phyloP scores from a whole-genome alignment of 2,888 invertebrate species.

The Disparrhopalites patrizii region DNA sequence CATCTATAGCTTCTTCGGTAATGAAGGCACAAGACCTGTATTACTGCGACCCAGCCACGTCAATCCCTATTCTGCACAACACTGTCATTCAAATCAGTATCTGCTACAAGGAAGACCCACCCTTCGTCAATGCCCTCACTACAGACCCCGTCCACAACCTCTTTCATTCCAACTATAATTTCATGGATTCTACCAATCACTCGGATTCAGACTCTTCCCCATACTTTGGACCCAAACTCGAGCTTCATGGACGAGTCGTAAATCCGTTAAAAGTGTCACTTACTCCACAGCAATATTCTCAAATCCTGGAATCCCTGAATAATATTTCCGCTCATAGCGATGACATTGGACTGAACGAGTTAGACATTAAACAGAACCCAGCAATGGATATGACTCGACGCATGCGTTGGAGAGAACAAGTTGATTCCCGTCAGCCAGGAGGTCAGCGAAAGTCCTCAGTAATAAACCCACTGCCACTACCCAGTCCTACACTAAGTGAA shows the following conservation, averaged over 20 bases:
- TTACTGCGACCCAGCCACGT: constrained; percentile 63
- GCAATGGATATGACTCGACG: constrained; percentile 9
- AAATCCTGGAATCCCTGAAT: constrained; percentile 69
- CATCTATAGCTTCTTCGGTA: constrained; percentile 52
- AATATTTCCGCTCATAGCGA: constrained; percentile 43
- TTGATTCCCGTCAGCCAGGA: background rate
- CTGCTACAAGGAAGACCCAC: constrained; percentile 53
- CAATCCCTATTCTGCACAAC: constrained; percentile 84
- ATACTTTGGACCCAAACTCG: constrained; percentile 32
- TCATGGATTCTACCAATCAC: constrained; percentile 48
- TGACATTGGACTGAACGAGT: constrained; percentile 35
- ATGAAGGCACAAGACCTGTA: constrained; percentile 67
- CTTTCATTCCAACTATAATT: constrained; percentile 50
- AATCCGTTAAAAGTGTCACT: constrained; percentile 80
- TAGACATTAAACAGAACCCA: constrained; percentile 11
- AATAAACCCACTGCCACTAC: constrained; percentile 36
- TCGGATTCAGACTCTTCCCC: constrained; percentile 48
- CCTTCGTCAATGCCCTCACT: constrained; percentile 49
- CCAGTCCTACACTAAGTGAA: constrained; percentile 42
- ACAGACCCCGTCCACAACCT: constrained; percentile 28
- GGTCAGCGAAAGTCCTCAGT: background rate
- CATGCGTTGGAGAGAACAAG: constrained; percentile 41
- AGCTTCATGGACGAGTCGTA: constrained; percentile 72
- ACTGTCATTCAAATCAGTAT: constrained; percentile 73
- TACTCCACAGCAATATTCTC: constrained; percentile 82